Evolutionary conservation across 2,888 invertebrate genomes (phyloP).

Genomic region (Bugula neritina): DNA sequence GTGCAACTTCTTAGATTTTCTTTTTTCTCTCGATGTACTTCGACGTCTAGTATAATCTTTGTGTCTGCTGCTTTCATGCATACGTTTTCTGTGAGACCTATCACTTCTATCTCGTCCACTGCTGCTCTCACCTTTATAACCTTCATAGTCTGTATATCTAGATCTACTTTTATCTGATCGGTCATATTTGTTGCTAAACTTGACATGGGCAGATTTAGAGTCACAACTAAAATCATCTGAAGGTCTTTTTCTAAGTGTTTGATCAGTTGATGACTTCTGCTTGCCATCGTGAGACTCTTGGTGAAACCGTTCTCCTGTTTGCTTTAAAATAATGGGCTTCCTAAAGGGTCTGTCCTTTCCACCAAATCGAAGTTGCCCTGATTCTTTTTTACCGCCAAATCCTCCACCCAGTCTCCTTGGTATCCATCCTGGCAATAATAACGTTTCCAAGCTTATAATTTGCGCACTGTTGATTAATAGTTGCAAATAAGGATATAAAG

Average conservation of each 20-base stretch:
- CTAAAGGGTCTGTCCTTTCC: slow-evolving; percentile 71
- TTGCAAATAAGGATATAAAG: no score
- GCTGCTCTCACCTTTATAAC: not conserved
- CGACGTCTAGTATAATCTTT: not conserved
- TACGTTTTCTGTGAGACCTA: not conserved
- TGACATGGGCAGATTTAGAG: not conserved
- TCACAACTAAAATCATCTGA: not conserved
- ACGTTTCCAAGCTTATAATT: no score
- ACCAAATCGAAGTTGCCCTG: slow-evolving; percentile 81
- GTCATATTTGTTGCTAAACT: not conserved
- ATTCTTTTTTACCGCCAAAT: slow-evolving; percentile 76
- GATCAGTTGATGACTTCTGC: not conserved
- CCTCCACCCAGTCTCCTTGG: slow-evolving; percentile 81
- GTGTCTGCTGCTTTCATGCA: not conserved
- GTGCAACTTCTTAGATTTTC: not conserved
- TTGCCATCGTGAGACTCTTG: not conserved
- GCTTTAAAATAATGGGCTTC: slow-evolving; percentile 39
- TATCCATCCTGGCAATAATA: slow-evolving; percentile 66
- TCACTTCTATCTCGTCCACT: not conserved
- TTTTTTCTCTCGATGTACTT: not conserved
- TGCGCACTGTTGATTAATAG: no score
- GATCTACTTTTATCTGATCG: not conserved
- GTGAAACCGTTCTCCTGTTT: not conserved
- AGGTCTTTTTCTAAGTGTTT: not conserved
- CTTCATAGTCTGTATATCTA: not conserved